Percentiles rank a stretch among this genome's conserved stretches.
phyloP scores from a whole-genome alignment of 2,113 vertebrate genomes.

The Atractosteus spatula region DNA sequence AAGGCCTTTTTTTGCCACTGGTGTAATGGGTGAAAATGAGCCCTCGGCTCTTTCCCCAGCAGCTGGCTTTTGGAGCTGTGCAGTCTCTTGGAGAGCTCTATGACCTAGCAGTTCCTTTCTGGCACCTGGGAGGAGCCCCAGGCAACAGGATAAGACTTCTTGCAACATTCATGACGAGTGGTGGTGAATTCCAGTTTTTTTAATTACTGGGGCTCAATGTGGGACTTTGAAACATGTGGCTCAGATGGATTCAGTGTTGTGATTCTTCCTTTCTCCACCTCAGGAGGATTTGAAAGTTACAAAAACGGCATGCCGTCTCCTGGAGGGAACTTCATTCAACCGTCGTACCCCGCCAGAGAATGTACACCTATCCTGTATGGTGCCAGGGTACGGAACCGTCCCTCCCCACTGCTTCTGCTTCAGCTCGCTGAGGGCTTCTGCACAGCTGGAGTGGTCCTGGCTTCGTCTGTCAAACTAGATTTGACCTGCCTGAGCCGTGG shows the following conservation, averaged over 20 bases:
- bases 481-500: too few species aligned
- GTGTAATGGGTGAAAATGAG: too few species aligned
- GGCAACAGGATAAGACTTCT: not conserved
- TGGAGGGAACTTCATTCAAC: constrained; percentile 71
- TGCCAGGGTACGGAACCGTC: constrained; percentile 65
- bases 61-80: too few species aligned
- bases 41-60: too few species aligned
- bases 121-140: not conserved
- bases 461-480: too few species aligned
- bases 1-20: too few species aligned
- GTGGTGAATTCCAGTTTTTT: not conserved
- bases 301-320: constrained; percentile 58
- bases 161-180: not conserved
- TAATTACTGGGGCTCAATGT: too few species aligned
- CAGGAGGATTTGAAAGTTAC: constrained; percentile 68
- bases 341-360: constrained; percentile 70
- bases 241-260: not conserved
- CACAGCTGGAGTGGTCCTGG: too few species aligned
- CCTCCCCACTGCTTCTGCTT: too few species aligned
- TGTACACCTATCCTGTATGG: constrained; percentile 67
- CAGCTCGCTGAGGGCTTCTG: too few species aligned
- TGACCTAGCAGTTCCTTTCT: not conserved
- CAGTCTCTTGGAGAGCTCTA: too few species aligned
- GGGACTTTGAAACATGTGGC: too few species aligned
- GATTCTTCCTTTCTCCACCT: not conserved